Evolutionary conservation across 2,888 invertebrate species (phyloP), one percentile per base, ranked within the genome.

Genomic region (Luffia ferchaultella): DNA sequence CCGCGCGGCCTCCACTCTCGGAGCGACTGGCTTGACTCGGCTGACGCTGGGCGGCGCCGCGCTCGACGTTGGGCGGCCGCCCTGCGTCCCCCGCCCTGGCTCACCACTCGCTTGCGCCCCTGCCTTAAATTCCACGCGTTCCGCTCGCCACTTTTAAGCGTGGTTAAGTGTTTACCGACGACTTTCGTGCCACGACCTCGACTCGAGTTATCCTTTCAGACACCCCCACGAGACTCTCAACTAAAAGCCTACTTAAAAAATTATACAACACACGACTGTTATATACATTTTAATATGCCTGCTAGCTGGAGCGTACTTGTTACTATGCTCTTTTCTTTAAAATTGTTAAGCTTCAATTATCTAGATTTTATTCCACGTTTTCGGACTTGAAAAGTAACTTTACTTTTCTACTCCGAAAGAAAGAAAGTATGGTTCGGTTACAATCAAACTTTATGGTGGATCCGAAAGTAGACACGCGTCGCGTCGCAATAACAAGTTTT

Each of bases 31-130:
- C 53, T 56, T 54, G 57, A 57, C 60, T 62, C 63, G 61, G 59
- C 57, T 56, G 57, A 56, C 60, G 58, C n/a, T n/a, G 62, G 55
- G 56, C 55, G 52, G 56, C 54, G 63, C 55, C 61, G 52, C 60
- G 59, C 58, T 60, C 59, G 58, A 59, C 65, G 66, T 63, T 70
- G 68, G 71, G 74, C 74, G 76, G 74, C 74, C 74, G 69, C 69
- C 40, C 52, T 18, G 48, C 18, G 44, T 45, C 30, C 42, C 48
- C 62, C 68, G 59, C 65, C 72, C 62, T 70, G 64, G 62, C 61
- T 70, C 56, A 68, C 65, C 69, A 64, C 68, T 63, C 72, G 62
- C 70, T 56, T 68, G 64, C 65, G 17, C 16, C 58, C 52, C 60
- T 65, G 65, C 70, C 70, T 70, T 63, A 65, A 65, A 70, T 70